Percentiles rank a stretch among this genome's conserved stretches.
Evolutionary conservation across 2,888 invertebrate species (phyloP).

Genomic region (Hypselothyrea guttata): DNA sequence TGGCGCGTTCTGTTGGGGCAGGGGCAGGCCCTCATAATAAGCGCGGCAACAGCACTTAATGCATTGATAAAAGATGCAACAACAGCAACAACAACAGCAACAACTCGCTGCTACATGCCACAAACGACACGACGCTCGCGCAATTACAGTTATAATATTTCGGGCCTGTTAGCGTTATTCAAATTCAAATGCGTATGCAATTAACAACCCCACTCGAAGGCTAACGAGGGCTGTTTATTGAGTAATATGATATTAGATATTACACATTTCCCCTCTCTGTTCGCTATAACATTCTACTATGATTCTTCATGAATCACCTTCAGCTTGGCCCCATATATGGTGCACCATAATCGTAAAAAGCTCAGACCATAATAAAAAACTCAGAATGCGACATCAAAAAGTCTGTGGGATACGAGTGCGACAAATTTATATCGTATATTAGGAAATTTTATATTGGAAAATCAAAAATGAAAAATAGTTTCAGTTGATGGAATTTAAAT

Average conservation of each 20-base stretch:
- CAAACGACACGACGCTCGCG: constrained; percentile 39
- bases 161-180: constrained; percentile 67
- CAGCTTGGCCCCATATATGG: constrained; percentile 37
- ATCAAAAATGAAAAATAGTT: constrained; percentile 10
- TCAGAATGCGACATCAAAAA: constrained; percentile 22
- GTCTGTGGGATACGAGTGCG: constrained; percentile 43
- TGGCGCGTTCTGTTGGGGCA: background rate
- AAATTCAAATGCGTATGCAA: constrained; percentile 65
- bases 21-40: constrained; percentile 64
- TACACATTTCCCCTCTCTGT: no score
- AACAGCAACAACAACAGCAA: constrained; percentile 22
- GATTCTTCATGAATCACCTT: constrained; percentile 28
- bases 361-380: constrained; percentile 29
- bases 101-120: constrained; percentile 46
- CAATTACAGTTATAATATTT: constrained; percentile 72
- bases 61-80: constrained; percentile 74
- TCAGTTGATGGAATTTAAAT: constrained; percentile 17
- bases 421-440: constrained; percentile 10
- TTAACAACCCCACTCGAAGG: constrained; percentile 54
- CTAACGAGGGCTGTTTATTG: constrained; percentile 35
- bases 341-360: constrained; percentile 17
- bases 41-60: constrained; percentile 59
- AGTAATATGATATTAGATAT: background rate
- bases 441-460: constrained; percentile 10
- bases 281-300: no score